A percentile compares a stretch with the other conserved stretches of the same genome.
Conservation (phyloP, 2,888 invertebrate genomes). For the Lucinisca nassula region DNA sequence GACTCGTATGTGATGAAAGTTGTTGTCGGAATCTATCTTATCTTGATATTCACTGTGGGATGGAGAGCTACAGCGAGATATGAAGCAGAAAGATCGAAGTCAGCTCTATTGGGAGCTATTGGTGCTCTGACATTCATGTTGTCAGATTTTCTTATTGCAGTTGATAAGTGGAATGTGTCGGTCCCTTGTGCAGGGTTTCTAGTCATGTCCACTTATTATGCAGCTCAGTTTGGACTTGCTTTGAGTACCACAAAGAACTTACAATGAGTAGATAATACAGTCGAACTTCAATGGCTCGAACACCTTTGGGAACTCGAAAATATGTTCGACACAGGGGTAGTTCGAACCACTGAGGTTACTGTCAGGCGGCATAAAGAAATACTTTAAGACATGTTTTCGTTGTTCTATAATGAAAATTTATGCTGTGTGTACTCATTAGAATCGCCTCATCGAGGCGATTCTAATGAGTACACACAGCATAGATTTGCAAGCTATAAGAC, state of each 20-base stretch:
- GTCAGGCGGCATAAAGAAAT: no score
- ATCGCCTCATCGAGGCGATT: no score
- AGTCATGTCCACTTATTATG: constrained; percentile 78
- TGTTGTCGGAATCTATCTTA: constrained; percentile 69
- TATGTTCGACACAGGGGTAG: no score
- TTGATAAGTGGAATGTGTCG: constrained; percentile 76
- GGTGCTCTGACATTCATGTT: constrained; percentile 77
- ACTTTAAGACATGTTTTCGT: no score
- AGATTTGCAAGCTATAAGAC: no score
- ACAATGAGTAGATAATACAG: neutral
- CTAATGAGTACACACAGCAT: no score
- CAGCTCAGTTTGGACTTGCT: constrained; percentile 77
- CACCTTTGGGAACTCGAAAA: no score
- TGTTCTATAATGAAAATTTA: no score
- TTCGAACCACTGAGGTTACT: no score
- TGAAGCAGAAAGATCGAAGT: constrained; percentile 65
- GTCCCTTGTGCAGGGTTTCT: constrained; percentile 70
- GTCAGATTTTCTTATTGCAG: constrained; percentile 79
- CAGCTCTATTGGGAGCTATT: constrained; percentile 64
- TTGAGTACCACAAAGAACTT: constrained; percentile 67
- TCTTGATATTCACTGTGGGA: constrained; percentile 74
- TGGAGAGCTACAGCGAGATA: constrained; percentile 76
- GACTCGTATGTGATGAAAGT: constrained; percentile 62
- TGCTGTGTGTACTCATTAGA: no score
- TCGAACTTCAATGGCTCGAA: no score